Evolutionary conservation across 2,888 invertebrate genomes (phyloP).

Genomic region (Pelosia muscerda): DNA sequence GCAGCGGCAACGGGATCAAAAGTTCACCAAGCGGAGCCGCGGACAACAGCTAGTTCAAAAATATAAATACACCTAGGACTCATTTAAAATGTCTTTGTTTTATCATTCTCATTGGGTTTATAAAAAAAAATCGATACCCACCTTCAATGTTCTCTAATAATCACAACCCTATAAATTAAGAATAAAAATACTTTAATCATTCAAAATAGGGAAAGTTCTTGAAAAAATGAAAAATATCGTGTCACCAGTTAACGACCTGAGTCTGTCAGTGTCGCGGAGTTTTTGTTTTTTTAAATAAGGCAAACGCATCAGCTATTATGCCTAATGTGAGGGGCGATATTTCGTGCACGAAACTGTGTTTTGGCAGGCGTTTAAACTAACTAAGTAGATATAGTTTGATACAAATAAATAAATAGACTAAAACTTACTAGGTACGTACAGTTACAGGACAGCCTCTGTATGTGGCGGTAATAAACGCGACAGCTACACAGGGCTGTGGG

Average conservation of each 20-base stretch:
- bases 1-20: too few species aligned
- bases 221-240: conserved; percentile 70
- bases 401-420: neutral
- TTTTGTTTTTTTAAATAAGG: conserved; percentile 69
- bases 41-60: too few species aligned
- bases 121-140: neutral
- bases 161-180: conserved; percentile 42
- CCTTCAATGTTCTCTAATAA: neutral
- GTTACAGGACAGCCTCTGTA: too few species aligned
- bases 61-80: too few species aligned
- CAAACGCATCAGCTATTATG: conserved; percentile 69
- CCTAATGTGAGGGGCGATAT: conserved; percentile 58
- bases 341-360: conserved; percentile 52
- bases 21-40: too few species aligned
- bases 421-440: too few species aligned
- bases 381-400: neutral
- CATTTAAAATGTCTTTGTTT: too few species aligned
- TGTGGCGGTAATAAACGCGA: too few species aligned
- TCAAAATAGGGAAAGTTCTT: conserved; percentile 69
- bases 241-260: conserved; percentile 72
- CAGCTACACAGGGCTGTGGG: too few species aligned
- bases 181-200: conserved; percentile 72
- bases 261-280: conserved; percentile 70
- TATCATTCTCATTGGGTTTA: too few species aligned
- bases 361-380: conserved; percentile 31